Percentiles rank a stretch among this genome's conserved stretches.
Conservation (phyloP, 1,140 invertebrate species). For the Drosophila miranda region DNA sequence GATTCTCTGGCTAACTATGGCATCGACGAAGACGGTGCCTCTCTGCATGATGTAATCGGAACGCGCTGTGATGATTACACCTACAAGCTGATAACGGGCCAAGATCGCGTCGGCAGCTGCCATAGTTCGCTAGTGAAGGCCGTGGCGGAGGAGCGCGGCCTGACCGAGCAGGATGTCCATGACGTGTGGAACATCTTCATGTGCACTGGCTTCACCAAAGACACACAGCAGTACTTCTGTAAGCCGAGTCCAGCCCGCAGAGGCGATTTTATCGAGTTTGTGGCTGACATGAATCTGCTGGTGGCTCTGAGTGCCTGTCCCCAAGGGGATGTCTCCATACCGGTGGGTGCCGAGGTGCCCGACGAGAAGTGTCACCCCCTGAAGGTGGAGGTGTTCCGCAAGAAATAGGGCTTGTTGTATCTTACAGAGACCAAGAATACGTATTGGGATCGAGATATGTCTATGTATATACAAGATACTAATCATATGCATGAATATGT, state of each 20-base stretch:
- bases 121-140: conserved; percentile 83
- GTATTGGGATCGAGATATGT: too few relatives aligned
- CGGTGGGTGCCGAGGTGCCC: conserved; percentile 81
- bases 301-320: conserved; percentile 83
- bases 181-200: conserved; percentile 84
- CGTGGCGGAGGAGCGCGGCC: conserved; percentile 78
- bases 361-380: conserved; percentile 82
- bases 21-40: conserved; percentile 83
- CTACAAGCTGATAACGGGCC: conserved; percentile 82
- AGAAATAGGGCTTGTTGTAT: background rate
- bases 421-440: too few relatives aligned
- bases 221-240: conserved; percentile 83
- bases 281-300: conserved; percentile 84
- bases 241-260: conserved; percentile 83
- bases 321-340: conserved; percentile 83
- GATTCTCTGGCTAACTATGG: conserved; percentile 82
- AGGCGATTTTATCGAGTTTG: conserved; percentile 84
- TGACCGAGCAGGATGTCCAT: conserved; percentile 83
- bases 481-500: too few relatives aligned
- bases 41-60: conserved; percentile 83
- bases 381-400: conserved; percentile 82
- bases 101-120: conserved; percentile 82
- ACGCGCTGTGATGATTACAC: conserved; percentile 84
- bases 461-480: too few relatives aligned
- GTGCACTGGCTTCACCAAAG: conserved; percentile 83